Conservation (phyloP, 1,140 invertebrate genomes). For the Aphaenogaster floridana region DNA sequence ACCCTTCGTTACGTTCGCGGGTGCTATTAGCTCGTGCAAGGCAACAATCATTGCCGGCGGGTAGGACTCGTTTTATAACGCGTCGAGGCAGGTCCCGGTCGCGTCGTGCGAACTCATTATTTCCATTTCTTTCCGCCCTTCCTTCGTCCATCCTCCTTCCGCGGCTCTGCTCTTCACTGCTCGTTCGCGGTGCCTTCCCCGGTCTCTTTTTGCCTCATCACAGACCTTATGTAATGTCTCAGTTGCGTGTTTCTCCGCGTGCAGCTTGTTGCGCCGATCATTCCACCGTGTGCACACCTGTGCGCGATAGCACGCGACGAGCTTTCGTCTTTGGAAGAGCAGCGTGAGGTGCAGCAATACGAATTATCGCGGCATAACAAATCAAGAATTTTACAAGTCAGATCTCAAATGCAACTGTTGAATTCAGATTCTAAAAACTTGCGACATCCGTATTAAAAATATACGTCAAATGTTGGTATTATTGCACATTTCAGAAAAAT, state of each 20-base stretch:
- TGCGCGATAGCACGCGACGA: constrained; percentile 50
- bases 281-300: constrained; percentile 63
- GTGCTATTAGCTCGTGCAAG: constrained; percentile 68
- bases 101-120: constrained; percentile 67
- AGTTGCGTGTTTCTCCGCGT: constrained; percentile 44
- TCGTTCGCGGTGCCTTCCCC: neutral
- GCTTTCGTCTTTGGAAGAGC: constrained; percentile 5
- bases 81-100: constrained; percentile 32
- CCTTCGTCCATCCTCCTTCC: neutral
- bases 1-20: constrained; percentile 73
- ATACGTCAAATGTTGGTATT: neutral
- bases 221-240: constrained; percentile 69
- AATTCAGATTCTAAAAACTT: neutral
- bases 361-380: constrained; percentile 40
- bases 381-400: constrained; percentile 39
- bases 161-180: neutral
- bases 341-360: constrained; percentile 12
- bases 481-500: neutral
- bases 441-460: neutral
- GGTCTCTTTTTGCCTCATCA: constrained; percentile 33
- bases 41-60: constrained; percentile 68
- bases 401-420: neutral
- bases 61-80: constrained; percentile 69
- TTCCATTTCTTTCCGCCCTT: constrained; percentile 35
- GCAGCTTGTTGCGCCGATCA: constrained; percentile 59